Evolutionary conservation across 2,113 vertebrate species (phyloP).

Genomic region (Nanorana parkeri): DNA sequence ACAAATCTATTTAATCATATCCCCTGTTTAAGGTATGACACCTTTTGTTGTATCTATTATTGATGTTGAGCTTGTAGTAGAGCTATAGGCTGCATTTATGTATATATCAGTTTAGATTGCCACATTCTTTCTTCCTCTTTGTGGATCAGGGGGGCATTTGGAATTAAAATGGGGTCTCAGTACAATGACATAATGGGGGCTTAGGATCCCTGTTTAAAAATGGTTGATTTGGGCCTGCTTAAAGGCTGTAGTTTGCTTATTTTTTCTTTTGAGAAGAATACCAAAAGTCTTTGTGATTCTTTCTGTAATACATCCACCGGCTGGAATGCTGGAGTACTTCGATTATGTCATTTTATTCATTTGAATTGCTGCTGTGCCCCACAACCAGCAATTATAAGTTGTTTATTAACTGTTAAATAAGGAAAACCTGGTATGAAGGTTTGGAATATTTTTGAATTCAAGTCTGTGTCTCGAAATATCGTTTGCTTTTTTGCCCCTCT

Average conservation of each 20-base stretch:
- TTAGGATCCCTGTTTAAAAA: no score
- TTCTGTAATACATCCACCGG: background rate
- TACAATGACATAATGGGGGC: no score
- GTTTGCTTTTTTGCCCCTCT: conserved; percentile 48
- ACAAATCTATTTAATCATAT: no score
- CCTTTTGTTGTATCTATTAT: no score
- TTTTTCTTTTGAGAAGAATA: background rate
- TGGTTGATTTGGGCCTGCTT: background rate
- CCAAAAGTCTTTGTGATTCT: background rate
- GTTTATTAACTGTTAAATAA: conserved; percentile 49
- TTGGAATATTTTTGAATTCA: conserved; percentile 35
- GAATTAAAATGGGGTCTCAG: no score
- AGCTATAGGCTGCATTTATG: no score
- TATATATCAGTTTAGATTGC: no score
- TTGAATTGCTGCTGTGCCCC: conserved; percentile 2
- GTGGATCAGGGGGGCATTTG: no score
- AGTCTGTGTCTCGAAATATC: conserved; percentile 38
- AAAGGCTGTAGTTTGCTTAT: background rate
- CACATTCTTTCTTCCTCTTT: no score
- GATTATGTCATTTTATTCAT: conserved; percentile 22
- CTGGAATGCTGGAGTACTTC: background rate
- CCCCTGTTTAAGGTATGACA: no score
- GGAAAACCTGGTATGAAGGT: conserved; percentile 38
- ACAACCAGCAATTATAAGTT: conserved; percentile 34
- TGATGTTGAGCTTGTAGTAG: no score